A percentile compares a stretch with the other conserved stretches of the same genome.
phyloP scores from a whole-genome alignment of 2,113 vertebrate genomes.

The Zingel zingel region DNA sequence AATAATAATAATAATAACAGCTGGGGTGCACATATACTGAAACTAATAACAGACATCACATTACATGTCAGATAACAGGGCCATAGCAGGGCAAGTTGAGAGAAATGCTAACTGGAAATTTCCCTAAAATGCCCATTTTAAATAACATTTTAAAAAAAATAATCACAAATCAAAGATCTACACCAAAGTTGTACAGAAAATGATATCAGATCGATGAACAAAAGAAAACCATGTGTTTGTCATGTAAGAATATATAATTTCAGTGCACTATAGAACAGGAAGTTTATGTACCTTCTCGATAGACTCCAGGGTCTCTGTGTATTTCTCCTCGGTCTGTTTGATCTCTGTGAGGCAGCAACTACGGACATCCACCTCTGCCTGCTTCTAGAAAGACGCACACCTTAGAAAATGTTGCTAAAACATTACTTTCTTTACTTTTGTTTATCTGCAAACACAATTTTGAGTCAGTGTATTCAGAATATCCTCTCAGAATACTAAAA shows the following conservation, averaged over 20 bases:
- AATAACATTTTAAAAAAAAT: neutral
- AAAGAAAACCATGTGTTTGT: neutral
- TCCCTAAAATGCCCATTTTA: constrained; percentile 22
- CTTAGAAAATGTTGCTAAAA: constrained; percentile 14
- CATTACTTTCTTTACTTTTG: neutral
- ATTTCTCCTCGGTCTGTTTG: constrained; percentile 96
- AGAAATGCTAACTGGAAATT: constrained; percentile 5
- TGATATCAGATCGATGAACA: neutral
- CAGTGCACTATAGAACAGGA: neutral
- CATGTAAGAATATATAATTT: neutral
- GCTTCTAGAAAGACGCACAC: constrained; percentile 64
- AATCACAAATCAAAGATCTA: neutral
- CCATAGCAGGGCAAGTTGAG: neutral
- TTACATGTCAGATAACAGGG: neutral
- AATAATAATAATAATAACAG: neutral
- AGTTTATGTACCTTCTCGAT: constrained; percentile 89
- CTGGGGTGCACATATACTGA: constrained; percentile 14
- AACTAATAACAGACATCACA: constrained; percentile 2
- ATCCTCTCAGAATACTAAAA: neutral
- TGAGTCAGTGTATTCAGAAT: neutral
- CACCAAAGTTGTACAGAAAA: neutral
- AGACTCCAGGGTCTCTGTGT: constrained; percentile 94
- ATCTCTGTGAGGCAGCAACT: constrained; percentile 94
- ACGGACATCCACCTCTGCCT: constrained; percentile 90
- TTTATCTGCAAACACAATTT: neutral